A percentile compares a stretch with the other conserved stretches of the same genome.
phyloP scores from a whole-genome alignment of 2,888 invertebrate species.

The Pharmacophagus antenor region DNA sequence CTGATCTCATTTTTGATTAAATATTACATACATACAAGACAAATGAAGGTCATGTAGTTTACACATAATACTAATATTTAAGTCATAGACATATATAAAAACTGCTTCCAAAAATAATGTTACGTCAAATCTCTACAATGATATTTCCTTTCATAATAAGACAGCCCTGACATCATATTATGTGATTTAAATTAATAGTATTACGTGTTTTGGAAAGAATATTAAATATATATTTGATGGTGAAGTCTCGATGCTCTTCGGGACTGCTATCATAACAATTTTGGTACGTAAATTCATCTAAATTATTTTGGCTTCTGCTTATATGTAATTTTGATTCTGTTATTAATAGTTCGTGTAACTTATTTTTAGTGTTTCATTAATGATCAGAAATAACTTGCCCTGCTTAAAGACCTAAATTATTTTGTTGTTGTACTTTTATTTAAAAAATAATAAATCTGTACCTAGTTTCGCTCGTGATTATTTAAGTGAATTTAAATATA shows the following conservation, averaged over 20 bases:
- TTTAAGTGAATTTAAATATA: too few species aligned
- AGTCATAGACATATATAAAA: neutral
- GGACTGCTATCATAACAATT: neutral
- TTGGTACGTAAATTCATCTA: conserved; percentile 8
- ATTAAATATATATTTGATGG: conserved; percentile 7
- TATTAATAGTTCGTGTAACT: neutral
- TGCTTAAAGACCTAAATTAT: too few species aligned
- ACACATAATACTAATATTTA: too few species aligned
- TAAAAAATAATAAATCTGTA: neutral
- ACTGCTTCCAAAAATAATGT: neutral
- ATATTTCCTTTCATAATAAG: conserved; percentile 3
- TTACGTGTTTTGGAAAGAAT: neutral
- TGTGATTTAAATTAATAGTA: conserved; percentile 16
- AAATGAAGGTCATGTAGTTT: too few species aligned
- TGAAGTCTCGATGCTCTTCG: conserved; percentile 11
- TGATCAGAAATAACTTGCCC: too few species aligned
- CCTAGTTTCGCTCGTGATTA: too few species aligned
- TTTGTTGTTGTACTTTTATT: neutral
- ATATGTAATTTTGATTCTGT: neutral
- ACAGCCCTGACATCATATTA: conserved; percentile 5
- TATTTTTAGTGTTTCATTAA: neutral
- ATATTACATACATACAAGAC: too few species aligned
- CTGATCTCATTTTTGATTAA: too few species aligned
- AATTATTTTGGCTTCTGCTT: neutral
- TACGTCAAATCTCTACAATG: neutral